Percentiles rank a stretch among this genome's conserved stretches.
phyloP scores from a whole-genome alignment of 1,140 invertebrate species.

The Tetragonula clypearis region DNA sequence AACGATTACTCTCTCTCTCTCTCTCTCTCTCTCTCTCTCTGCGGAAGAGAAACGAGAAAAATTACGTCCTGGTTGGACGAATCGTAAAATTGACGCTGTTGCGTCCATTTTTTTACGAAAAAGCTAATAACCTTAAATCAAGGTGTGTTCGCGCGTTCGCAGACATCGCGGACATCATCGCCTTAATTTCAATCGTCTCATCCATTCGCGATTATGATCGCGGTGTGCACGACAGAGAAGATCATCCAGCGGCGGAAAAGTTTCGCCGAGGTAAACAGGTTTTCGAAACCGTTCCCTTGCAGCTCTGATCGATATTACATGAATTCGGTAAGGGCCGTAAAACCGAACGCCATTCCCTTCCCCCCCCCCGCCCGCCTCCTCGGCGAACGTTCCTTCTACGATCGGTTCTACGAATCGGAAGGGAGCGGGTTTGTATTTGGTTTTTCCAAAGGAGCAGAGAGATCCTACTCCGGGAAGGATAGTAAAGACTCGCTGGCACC shows the following conservation, averaged over 20 bases:
- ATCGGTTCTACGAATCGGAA: background rate
- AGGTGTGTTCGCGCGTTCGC: background rate
- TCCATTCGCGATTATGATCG: background rate
- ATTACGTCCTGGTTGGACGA: background rate
- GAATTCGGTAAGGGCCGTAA: conserved; percentile 19
- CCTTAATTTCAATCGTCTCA: background rate
- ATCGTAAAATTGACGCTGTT: background rate
- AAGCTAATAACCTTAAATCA: background rate
- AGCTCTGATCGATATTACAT: conserved; percentile 22
- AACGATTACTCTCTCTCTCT: background rate
- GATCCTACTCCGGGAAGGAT: too few relatives aligned
- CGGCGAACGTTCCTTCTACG: conserved; percentile 19
- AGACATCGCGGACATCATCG: background rate
- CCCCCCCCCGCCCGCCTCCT: too few relatives aligned
- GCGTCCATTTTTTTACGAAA: background rate
- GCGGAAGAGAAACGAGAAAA: background rate
- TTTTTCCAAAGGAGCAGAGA: background rate
- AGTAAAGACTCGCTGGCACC: conserved; percentile 21
- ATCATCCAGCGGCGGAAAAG: background rate
- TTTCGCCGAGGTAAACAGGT: background rate
- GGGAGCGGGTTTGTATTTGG: background rate
- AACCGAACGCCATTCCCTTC: conserved; percentile 3
- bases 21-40: too few relatives aligned
- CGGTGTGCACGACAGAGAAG: too few relatives aligned
- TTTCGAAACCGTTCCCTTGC: conserved; percentile 8